Evolutionary conservation across 2,113 vertebrate species (phyloP).

Genomic region (Rhodinocichla rosea): DNA sequence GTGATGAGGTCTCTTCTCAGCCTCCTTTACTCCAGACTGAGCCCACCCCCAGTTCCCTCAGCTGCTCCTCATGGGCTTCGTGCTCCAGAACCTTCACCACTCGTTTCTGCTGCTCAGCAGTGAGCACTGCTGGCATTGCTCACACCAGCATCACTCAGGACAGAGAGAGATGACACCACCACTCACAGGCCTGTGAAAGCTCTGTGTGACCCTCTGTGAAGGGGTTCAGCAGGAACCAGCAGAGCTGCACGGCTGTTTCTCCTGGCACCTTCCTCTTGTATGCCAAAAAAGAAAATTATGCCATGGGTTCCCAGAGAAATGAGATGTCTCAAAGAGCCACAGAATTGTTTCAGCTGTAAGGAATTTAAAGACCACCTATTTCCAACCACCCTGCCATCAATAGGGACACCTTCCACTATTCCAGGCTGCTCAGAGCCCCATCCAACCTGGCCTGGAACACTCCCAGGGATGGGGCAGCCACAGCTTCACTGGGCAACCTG

Average conservation of each 20-base stretch:
- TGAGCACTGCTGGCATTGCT: not conserved
- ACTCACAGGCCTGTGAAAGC: not conserved
- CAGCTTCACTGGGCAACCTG: not conserved
- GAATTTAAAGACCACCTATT: not conserved
- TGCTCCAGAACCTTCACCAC: not conserved
- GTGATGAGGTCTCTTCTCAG: not conserved
- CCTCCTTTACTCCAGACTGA: not conserved
- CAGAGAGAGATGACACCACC: not conserved
- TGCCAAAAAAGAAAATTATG: not conserved
- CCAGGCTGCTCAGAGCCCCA: not conserved
- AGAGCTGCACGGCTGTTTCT: not conserved
- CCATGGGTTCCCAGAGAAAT: not conserved
- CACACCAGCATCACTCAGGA: not conserved
- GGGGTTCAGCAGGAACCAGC: not conserved
- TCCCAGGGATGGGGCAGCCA: not conserved
- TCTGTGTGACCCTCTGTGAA: not conserved
- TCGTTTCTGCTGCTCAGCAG: not conserved
- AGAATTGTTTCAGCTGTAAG: not conserved
- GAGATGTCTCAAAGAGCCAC: not conserved
- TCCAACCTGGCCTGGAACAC: not conserved
- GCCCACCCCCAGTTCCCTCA: not conserved
- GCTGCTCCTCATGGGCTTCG: not conserved
- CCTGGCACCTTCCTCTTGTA: not conserved
- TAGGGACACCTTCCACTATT: not conserved
- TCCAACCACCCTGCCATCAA: too few species aligned